Conservation (phyloP, 2,888 invertebrate species). For the Tachina grossa region DNA sequence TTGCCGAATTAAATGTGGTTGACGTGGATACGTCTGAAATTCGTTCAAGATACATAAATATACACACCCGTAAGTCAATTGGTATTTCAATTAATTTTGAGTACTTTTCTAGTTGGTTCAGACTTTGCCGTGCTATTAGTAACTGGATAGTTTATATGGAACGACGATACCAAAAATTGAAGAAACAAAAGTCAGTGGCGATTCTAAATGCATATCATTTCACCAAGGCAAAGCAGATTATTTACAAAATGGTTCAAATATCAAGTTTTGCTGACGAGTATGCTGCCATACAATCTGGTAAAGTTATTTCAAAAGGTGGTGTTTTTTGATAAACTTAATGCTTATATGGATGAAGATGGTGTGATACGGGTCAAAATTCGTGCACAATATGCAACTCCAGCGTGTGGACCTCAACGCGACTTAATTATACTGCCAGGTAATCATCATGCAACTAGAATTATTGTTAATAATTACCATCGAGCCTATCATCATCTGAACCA, state of each 20-base stretch:
- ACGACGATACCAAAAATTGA: background rate
- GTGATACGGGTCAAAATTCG: too few species aligned
- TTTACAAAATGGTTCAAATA: constrained; percentile 43
- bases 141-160: constrained; percentile 29
- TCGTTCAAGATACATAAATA: background rate
- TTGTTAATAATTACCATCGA: constrained; percentile 32
- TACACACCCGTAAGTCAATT: background rate
- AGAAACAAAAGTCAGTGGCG: background rate
- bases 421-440: too few species aligned
- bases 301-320: constrained; percentile 9
- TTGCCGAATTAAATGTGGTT: background rate
- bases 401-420: too few species aligned
- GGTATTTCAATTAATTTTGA: background rate
- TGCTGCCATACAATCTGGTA: background rate
- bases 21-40: background rate
- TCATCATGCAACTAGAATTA: too few species aligned
- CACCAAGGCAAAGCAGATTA: constrained; percentile 22
- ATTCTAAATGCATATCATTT: constrained; percentile 12
- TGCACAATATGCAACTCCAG: too few species aligned
- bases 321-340: constrained; percentile 24
- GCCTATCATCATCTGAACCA: constrained; percentile 37
- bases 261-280: constrained; percentile 59
- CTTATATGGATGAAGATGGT: background rate
- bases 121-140: constrained; percentile 27
- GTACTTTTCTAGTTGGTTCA: constrained; percentile 11